Evolutionary conservation across 2,797 vertebrate genomes (phyloP).

Genomic region (Carduelis carduelis): DNA sequence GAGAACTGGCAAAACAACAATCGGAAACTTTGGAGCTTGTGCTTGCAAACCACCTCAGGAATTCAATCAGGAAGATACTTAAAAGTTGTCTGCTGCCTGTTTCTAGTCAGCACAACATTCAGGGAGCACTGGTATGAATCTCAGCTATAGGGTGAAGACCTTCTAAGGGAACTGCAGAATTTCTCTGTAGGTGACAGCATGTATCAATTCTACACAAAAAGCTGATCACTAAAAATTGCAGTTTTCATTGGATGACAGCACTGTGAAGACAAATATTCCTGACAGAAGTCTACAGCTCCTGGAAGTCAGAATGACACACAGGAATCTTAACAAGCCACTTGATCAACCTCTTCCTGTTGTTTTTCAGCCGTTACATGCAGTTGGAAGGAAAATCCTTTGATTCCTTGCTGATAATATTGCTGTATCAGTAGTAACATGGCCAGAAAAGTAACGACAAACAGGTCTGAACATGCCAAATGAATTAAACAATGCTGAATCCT

Average conservation of each 20-base stretch:
- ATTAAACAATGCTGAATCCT: neutral
- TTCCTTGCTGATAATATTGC: neutral
- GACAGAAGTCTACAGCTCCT: neutral
- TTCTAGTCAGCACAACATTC: neutral
- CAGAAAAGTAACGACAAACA: neutral
- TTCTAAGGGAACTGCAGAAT: neutral
- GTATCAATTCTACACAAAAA: neutral
- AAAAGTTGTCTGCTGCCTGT: neutral
- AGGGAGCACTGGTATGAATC: neutral
- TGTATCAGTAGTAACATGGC: neutral
- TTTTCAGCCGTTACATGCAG: neutral
- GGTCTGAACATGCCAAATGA: neutral
- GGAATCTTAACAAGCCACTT: neutral
- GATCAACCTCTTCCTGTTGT: neutral
- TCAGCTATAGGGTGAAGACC: neutral
- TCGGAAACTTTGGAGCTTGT: neutral
- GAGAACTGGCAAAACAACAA: neutral
- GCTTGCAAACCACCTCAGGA: neutral
- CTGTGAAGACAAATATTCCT: neutral
- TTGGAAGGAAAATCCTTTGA: neutral
- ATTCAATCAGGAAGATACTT: neutral
- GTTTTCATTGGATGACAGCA: neutral
- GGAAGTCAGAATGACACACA: neutral
- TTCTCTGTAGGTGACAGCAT: neutral
- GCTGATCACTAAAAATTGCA: accelerated